Evolutionary conservation across 2,797 vertebrate genomes (phyloP), one percentile per base, ranked within the genome.

Genomic region (Micromesistius poutassou): DNA sequence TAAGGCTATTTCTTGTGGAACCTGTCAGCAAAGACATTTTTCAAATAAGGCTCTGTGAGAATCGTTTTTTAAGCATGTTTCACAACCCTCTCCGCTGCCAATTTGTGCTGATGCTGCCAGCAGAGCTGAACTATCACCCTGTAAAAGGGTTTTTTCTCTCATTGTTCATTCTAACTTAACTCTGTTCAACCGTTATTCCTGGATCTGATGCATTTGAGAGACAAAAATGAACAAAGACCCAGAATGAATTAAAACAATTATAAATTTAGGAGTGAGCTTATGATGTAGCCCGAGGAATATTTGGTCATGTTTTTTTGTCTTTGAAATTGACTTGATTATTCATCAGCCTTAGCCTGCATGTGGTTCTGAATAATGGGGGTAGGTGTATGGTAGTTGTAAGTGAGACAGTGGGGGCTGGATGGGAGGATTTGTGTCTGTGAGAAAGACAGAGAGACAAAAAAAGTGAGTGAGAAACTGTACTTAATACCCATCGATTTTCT

Each of bases 401-500:
- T 12, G 62, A 66, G 62, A 66, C 62, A 28, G 55, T 25, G 55
- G 1, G 62, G 62, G 8, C 50, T 25, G 8, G 62, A 8, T 66
- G 62, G 62, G 9, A 66, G 62, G 62, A 66, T 66, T 5, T 66
- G 62, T 66, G 84, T 76, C 74, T 62, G 77, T 74, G 76, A 72
- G 87, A 87, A 86, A 25, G 22, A n/a, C 1, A n/a, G 22, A 19
- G 7, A 25, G 55, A 62, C 14, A 62, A 3, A n/a, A 7, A 62
- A 22, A 62, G 55, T 8, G 25, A 68, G n/a, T 12, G 62, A 81
- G 82, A 87, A 84, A 84, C 83, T 72, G 85, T 83, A 87, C 25
- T 28, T 90, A 90, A 92, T 88, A 85, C 84, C 78, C 83, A 90
- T 89, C 89, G 91, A 93, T 92, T 90, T 87, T 85, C 78, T 83